Evolutionary conservation across 2,113 vertebrate genomes (phyloP).

Genomic region (Oxyruncus cristatus): DNA sequence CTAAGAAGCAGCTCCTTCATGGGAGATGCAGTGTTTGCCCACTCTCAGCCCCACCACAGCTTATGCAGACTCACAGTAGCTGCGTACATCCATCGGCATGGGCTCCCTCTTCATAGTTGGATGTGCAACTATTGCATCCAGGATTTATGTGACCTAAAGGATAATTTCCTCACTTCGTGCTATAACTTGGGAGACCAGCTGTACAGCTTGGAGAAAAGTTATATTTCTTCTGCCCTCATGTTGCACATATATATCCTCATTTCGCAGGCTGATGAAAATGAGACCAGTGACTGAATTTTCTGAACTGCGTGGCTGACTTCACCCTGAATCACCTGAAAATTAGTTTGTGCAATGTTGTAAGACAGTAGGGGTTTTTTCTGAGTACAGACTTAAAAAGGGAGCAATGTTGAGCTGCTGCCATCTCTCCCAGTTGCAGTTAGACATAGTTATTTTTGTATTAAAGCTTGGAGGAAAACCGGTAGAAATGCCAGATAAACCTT

Average conservation of each 20-base stretch:
- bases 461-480: not conserved
- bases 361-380: not conserved
- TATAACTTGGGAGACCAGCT: rapidly evolving
- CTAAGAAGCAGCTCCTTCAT: slow-evolving; percentile 14
- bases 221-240: not conserved
- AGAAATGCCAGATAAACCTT: slow-evolving; percentile 45
- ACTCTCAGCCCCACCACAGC: not conserved
- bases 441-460: slow-evolving; percentile 33
- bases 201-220: not conserved
- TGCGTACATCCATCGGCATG: rapidly evolving
- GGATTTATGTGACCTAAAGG: not conserved
- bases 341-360: not conserved
- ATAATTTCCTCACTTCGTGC: not conserved
- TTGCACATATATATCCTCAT: not conserved
- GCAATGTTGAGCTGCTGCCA: slow-evolving; percentile 18
- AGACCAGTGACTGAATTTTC: not conserved
- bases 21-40: not conserved
- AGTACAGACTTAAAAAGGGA: not conserved
- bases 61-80: not conserved
- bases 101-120: not conserved
- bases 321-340: slow-evolving; percentile 15
- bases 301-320: not conserved
- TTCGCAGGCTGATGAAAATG: not conserved
- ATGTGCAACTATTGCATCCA: not conserved
- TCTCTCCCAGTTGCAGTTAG: slow-evolving; percentile 12